Evolutionary conservation across 2,888 invertebrate genomes (phyloP).

Genomic region (Hirtodrosophila histrioides): DNA sequence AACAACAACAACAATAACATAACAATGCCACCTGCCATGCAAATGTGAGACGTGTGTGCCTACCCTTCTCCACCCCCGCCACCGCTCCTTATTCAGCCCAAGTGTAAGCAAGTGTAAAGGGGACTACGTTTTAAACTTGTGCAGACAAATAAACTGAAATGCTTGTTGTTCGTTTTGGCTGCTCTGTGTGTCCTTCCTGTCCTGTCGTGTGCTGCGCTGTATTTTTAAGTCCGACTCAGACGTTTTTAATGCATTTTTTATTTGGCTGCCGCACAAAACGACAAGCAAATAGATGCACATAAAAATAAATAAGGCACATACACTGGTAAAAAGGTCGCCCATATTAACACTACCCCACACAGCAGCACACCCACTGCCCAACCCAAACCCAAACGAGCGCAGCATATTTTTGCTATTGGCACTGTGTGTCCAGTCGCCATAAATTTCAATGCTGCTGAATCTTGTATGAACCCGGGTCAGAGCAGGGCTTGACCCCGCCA

Average conservation of each 20-base stretch:
- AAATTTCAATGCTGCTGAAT: conserved; percentile 78
- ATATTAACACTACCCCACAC: conserved; percentile 65
- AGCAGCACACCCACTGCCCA: no score
- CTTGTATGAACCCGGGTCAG: conserved; percentile 63
- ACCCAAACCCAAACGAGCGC: conserved; percentile 31
- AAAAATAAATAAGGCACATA: conserved; percentile 74
- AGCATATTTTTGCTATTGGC: conserved; percentile 68
- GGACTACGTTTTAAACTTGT: conserved; percentile 31
- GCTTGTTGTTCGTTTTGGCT: conserved; percentile 25
- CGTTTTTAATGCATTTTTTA: conserved; percentile 79
- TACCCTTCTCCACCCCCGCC: not conserved
- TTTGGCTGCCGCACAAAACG: conserved; percentile 70
- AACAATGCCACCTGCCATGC: conserved; percentile 58
- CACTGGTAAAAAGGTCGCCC: conserved; percentile 46
- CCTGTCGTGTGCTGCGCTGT: no score
- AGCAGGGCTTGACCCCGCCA: conserved; percentile 31
- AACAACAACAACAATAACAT: conserved; percentile 13
- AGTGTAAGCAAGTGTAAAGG: no score
- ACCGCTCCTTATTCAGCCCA: not conserved
- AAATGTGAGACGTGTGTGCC: conserved; percentile 57
- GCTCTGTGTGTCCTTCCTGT: conserved; percentile 26
- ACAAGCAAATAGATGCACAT: conserved; percentile 78
- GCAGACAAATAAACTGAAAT: conserved; percentile 65
- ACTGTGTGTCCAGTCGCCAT: conserved; percentile 75
- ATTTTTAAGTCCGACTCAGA: conserved; percentile 50